Evolutionary conservation across 2,113 vertebrate genomes (phyloP).

Genomic region (Equus quagga): DNA sequence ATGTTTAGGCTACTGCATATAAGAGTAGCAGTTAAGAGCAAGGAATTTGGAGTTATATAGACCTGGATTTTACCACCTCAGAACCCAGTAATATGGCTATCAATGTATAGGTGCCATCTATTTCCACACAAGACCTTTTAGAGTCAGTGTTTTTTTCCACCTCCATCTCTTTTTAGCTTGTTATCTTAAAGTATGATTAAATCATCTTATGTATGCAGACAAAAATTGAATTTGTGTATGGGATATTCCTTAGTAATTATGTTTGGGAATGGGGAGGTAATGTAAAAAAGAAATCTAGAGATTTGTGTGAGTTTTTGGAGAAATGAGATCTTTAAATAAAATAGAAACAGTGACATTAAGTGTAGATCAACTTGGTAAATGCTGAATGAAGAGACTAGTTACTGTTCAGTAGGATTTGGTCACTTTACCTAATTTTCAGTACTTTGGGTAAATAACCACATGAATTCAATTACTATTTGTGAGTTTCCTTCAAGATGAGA

Average conservation of each 20-base stretch:
- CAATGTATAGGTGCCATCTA: background rate
- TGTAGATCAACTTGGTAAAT: constrained; percentile 72
- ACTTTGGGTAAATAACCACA: constrained; percentile 77
- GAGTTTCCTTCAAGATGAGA: constrained; percentile 71
- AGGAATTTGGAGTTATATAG: background rate
- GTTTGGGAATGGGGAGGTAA: constrained; percentile 56
- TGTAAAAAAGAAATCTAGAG: background rate
- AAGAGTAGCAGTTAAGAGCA: background rate
- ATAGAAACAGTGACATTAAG: constrained; percentile 49
- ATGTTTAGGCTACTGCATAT: background rate
- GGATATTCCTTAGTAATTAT: constrained; percentile 50
- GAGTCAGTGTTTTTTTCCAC: background rate
- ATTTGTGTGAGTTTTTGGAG: constrained; percentile 55
- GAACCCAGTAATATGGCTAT: background rate
- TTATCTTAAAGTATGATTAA: constrained; percentile 40
- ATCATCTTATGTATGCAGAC: constrained; percentile 53
- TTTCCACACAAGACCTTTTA: constrained; percentile 49
- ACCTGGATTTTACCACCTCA: background rate
- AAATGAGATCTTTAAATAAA: constrained; percentile 78
- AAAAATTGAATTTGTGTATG: constrained; percentile 62
- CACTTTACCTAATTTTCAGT: constrained; percentile 78
- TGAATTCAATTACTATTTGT: constrained; percentile 81
- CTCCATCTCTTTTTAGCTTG: background rate
- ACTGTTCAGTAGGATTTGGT: constrained; percentile 72
- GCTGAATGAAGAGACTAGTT: constrained; percentile 68